These are phyloP conservation scores for Microcebus griseorufus DNA, from an alignment of 2,113 vertebrate species.

Conservation along the genomic window DNA sequence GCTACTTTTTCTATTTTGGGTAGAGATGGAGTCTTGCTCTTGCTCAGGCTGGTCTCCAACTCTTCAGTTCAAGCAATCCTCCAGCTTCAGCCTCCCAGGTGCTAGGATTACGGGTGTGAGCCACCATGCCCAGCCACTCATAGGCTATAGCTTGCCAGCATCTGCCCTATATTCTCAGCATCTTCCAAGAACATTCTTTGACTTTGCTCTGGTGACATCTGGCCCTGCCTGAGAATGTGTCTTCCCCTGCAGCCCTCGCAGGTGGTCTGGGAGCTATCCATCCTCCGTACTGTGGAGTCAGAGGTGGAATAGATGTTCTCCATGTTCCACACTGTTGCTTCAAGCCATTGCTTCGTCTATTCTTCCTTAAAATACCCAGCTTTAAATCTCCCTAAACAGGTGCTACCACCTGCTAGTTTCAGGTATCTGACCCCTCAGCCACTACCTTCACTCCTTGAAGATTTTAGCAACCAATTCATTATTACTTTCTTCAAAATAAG, in stretches of 20 bases:
- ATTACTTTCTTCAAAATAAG: not conserved
- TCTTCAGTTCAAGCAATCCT: too few relatives aligned
- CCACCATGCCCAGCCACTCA: not conserved
- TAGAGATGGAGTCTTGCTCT: too few relatives aligned
- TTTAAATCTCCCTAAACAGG: not conserved
- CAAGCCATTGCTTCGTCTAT: not conserved
- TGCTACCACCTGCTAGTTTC: not conserved
- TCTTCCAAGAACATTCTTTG: not conserved
- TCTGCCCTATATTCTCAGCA: not conserved
- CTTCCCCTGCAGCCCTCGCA: not conserved
- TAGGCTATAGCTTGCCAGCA: not conserved
- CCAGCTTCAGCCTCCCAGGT: too few relatives aligned
- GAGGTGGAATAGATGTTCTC: not conserved
- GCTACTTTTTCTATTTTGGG: too few relatives aligned
- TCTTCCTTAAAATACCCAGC: not conserved
- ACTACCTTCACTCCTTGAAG: not conserved
- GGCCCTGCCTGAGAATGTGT: too few relatives aligned
- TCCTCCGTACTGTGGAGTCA: accelerated
- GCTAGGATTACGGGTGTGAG: too few relatives aligned
- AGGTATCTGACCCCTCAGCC: not conserved
- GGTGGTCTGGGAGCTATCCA: not conserved
- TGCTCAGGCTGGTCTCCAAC: too few relatives aligned
- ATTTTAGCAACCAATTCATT: not conserved
- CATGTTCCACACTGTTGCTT: not conserved
- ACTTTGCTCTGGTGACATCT: not conserved